Percentiles rank a stretch among this genome's conserved stretches.
Conservation (phyloP, 2,113 vertebrate genomes). For the Ophiodon elongatus region DNA sequence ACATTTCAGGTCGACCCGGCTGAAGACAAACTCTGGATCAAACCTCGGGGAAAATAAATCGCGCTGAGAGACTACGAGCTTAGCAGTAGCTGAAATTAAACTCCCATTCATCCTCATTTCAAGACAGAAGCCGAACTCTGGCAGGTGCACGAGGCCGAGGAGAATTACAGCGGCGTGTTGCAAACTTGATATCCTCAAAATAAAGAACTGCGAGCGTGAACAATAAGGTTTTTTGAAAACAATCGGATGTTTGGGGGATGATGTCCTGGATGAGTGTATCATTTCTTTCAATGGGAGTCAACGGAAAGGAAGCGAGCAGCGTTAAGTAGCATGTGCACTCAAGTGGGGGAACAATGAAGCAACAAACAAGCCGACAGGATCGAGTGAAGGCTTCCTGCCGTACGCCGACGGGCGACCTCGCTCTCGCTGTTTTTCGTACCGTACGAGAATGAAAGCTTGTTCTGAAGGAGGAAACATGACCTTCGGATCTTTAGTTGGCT, state of each 20-base stretch:
- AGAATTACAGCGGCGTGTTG: too few species aligned
- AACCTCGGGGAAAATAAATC: constrained; percentile 17
- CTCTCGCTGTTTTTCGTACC: constrained; percentile 28
- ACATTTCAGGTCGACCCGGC: constrained; percentile 30
- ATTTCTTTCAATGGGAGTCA: constrained; percentile 13
- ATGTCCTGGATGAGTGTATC: constrained; percentile 32
- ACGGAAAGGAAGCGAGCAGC: constrained; percentile 20
- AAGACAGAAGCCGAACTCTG: constrained; percentile 4
- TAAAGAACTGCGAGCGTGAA: background rate
- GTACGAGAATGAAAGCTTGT: background rate
- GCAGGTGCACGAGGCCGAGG: background rate
- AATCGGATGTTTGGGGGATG: constrained; percentile 46
- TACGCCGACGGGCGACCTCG: constrained; percentile 5
- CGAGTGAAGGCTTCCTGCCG: constrained; percentile 63
- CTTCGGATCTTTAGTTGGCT: background rate
- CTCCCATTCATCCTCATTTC: constrained; percentile 19
- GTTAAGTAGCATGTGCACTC: constrained; percentile 43
- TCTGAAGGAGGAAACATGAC: background rate
- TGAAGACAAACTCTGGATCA: constrained; percentile 17
- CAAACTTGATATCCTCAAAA: too few species aligned
- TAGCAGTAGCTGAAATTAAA: constrained; percentile 13
- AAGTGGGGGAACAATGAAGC: constrained; percentile 57
- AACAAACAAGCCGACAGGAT: constrained; percentile 54
- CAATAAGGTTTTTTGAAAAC: background rate
- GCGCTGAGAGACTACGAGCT: background rate